Conservation (phyloP, 2,888 invertebrate species). For the Athetis lepigone region DNA sequence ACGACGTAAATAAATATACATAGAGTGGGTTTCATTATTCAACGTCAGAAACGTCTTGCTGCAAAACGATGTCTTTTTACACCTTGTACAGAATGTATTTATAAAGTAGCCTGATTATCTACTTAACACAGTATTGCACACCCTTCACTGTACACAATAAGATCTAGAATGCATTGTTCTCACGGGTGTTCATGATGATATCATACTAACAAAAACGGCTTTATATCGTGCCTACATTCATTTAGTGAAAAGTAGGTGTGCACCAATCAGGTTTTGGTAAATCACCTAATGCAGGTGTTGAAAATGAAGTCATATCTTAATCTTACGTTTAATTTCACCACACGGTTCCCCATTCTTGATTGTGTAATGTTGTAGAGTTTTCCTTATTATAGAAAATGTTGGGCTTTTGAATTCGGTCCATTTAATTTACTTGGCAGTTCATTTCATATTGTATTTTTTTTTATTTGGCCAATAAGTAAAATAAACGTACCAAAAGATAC, state of each 20-base stretch:
- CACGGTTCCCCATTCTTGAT: conserved; percentile 21
- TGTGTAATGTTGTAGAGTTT: conserved; percentile 10
- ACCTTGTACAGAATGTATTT: no score
- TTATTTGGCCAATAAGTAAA: no score
- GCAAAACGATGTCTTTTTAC: no score
- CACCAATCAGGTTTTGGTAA: conserved; percentile 34
- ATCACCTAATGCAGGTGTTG: conserved; percentile 38
- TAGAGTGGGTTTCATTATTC: no score
- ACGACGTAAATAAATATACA: no score
- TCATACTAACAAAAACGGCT: conserved; percentile 40
- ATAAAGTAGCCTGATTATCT: no score
- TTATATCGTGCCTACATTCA: conserved; percentile 8
- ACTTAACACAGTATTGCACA: conserved; percentile 19
- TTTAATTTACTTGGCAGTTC: no score
- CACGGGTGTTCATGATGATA: conserved; percentile 51
- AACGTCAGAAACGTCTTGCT: no score
- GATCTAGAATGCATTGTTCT: conserved; percentile 33
- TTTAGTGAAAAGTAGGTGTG: conserved; percentile 21
- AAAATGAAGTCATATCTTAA: conserved; percentile 10
- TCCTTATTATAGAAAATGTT: no score
- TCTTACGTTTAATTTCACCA: conserved; percentile 20
- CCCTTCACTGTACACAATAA: conserved; percentile 16
- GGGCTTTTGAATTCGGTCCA: no score
- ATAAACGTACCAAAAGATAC: no score
- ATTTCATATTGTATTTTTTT: no score